phyloP scores from a whole-genome alignment of 2,888 invertebrate genomes.

The Congeria kusceri region DNA sequence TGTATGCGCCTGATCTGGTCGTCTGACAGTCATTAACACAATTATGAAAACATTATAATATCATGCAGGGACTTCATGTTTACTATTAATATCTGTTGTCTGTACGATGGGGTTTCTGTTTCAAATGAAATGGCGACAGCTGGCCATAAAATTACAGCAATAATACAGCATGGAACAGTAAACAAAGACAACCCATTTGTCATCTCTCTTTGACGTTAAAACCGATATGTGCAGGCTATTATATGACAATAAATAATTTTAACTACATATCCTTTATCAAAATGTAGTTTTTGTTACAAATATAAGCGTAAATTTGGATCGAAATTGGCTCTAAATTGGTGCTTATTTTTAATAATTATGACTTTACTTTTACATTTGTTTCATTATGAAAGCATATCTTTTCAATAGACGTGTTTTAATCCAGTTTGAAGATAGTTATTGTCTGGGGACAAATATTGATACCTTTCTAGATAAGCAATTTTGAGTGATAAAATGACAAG shows the following conservation, averaged over 20 bases:
- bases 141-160: too few species aligned
- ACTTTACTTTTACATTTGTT: neutral
- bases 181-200: too few species aligned
- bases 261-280: neutral
- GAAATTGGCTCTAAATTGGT: neutral
- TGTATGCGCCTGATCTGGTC: too few species aligned
- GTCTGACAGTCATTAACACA: too few species aligned
- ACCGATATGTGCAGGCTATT: slow-evolving; percentile 1
- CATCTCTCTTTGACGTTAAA: neutral
- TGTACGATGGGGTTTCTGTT: too few species aligned
- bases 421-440: neutral
- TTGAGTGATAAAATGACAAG: slow-evolving; percentile 24
- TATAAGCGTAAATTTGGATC: neutral
- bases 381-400: neutral
- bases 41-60: too few species aligned
- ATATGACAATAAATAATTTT: slow-evolving; percentile 7
- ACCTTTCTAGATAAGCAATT: neutral
- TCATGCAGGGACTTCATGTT: too few species aligned
- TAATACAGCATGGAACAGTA: too few species aligned
- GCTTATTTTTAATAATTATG: slow-evolving; percentile 1
- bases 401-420: slow-evolving; percentile 7
- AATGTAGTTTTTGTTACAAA: neutral
- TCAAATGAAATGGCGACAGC: too few species aligned
- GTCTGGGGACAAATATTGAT: neutral
- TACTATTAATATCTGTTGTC: too few species aligned